Evolutionary conservation across 2,797 vertebrate genomes (phyloP).

Genomic region (Bufotes viridis): DNA sequence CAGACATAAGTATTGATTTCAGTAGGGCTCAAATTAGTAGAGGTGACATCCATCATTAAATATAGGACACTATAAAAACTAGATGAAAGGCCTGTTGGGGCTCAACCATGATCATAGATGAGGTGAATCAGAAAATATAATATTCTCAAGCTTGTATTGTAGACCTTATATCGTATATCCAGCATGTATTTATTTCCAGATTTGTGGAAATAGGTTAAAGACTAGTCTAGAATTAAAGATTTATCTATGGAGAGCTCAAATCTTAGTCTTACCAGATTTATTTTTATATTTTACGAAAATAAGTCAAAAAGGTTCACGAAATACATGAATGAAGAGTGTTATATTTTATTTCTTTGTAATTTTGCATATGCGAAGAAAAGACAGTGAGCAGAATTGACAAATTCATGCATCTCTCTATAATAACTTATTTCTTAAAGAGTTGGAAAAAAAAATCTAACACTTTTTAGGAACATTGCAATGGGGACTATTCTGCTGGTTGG

Average conservation of each 20-base stretch:
- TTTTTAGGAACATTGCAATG: slow-evolving; percentile 54
- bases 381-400: slow-evolving; percentile 9
- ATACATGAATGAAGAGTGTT: too few relatives aligned
- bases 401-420: slow-evolving; percentile 19
- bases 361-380: background rate
- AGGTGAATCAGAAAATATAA: too few relatives aligned
- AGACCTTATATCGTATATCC: background rate
- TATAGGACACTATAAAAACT: too few relatives aligned
- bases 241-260: background rate
- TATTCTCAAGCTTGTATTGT: too few relatives aligned
- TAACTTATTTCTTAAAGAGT: slow-evolving; percentile 38
- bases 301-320: background rate
- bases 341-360: background rate
- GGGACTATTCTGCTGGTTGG: slow-evolving; percentile 33
- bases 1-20: too few relatives aligned
- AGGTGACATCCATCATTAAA: too few relatives aligned
- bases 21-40: too few relatives aligned
- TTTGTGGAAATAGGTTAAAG: too few relatives aligned
- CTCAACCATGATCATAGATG: too few relatives aligned
- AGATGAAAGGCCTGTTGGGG: too few relatives aligned
- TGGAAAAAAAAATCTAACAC: slow-evolving; percentile 48
- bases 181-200: background rate
- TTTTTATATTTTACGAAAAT: background rate
- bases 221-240: background rate
- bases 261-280: too few relatives aligned